phyloP scores from a whole-genome alignment of 2,113 vertebrate species.

The Rhizomys pruinosus region DNA sequence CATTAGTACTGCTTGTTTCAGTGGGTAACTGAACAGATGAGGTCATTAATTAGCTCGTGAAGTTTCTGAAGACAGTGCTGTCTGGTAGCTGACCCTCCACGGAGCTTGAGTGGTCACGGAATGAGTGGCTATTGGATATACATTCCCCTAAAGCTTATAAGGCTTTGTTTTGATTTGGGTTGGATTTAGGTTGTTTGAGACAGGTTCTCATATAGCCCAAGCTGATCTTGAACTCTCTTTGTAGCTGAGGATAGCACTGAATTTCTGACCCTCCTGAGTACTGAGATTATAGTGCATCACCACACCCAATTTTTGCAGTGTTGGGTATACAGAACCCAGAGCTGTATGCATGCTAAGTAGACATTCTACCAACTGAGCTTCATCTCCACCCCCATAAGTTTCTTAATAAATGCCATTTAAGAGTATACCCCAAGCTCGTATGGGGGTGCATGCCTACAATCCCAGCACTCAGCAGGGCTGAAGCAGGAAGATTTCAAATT shows the following conservation, averaged over 20 bases:
- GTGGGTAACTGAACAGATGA: not conserved
- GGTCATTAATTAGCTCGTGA: not conserved
- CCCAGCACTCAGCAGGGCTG: not conserved
- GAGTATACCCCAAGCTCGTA: not conserved
- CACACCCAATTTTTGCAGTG: not conserved
- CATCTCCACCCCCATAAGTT: not conserved
- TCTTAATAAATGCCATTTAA: constrained; percentile 1
- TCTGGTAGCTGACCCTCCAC: not conserved
- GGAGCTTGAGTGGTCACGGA: not conserved
- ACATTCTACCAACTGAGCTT: not conserved
- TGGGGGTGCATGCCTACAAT: not conserved
- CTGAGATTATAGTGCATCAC: not conserved
- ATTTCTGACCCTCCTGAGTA: not conserved
- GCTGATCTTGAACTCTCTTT: not conserved
- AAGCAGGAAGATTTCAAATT: not conserved
- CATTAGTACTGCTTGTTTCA: not conserved
- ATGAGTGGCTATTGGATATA: not conserved
- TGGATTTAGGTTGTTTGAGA: not conserved
- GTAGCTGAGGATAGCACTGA: not conserved
- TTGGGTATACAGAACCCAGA: not conserved
- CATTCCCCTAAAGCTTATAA: not conserved
- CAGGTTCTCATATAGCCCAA: too few relatives aligned
- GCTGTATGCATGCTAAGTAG: too few relatives aligned
- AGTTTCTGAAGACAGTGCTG: not conserved
- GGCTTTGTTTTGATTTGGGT: not conserved